Evolutionary conservation across 2,888 invertebrate genomes (phyloP).

Genomic region (Sthenelais limicola): DNA sequence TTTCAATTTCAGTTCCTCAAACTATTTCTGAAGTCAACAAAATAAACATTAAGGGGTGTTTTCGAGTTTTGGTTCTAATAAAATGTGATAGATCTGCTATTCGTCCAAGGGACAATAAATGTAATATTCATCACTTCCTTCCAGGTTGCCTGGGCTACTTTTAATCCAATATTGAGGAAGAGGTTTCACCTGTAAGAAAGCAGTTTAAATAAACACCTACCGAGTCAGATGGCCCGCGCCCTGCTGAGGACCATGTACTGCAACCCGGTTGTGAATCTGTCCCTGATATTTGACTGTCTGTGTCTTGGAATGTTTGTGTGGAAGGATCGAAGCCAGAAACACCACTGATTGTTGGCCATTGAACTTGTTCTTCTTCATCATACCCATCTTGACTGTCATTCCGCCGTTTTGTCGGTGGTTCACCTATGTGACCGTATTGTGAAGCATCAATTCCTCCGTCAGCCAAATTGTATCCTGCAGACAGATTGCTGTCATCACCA

Average conservation of each 20-base stretch:
- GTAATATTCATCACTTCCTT: too few relatives aligned
- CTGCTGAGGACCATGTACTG: constrained; percentile 22
- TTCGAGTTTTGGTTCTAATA: too few relatives aligned
- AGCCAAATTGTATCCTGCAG: neutral
- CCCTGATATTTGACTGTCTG: constrained; percentile 23
- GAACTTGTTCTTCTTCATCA: constrained; percentile 9
- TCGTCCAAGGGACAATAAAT: too few relatives aligned
- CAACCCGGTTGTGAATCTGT: constrained; percentile 24
- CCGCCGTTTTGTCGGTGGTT: constrained; percentile 17
- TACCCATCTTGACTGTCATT: constrained; percentile 2
- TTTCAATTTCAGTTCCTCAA: too few relatives aligned
- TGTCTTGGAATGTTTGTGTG: constrained; percentile 36
- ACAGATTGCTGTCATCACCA: constrained; percentile 12
- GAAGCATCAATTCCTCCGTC: neutral
- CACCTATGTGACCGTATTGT: constrained; percentile 21
- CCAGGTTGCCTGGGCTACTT: too few relatives aligned
- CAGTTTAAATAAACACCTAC: constrained; percentile 38
- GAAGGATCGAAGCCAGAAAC: constrained; percentile 20
- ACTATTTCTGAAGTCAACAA: too few relatives aligned
- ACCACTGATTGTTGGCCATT: constrained; percentile 20
- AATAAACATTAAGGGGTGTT: too few relatives aligned
- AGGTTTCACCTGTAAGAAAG: too few relatives aligned
- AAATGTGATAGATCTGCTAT: too few relatives aligned
- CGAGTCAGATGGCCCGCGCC: constrained; percentile 34
- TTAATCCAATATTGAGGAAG: too few relatives aligned